phyloP scores from a whole-genome alignment of 2,797 vertebrate genomes.

The Gambusia yucatana region DNA sequence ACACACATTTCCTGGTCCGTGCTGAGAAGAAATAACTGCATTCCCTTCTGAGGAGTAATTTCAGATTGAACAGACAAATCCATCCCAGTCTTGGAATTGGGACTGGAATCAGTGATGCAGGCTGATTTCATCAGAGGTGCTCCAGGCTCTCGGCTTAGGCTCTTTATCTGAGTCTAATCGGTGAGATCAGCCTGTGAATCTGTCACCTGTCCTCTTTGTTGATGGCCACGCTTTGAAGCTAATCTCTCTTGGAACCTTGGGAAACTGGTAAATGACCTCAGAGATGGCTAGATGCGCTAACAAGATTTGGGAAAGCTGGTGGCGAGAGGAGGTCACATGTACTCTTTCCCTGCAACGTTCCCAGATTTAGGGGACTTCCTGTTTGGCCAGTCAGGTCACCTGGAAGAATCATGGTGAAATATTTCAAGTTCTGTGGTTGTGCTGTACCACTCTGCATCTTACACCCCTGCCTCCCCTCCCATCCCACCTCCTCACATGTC shows the following conservation, averaged over 20 bases:
- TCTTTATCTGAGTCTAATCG: conserved; percentile 82
- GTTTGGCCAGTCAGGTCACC: conserved; percentile 56
- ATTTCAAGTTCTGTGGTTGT: conserved; percentile 22
- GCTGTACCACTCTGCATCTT: conserved; percentile 29
- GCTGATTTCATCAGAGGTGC: conserved; percentile 73
- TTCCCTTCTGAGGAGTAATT: conserved; percentile 30
- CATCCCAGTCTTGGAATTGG: conserved; percentile 35
- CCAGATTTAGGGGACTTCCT: conserved; percentile 73
- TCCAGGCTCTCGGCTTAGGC: conserved; percentile 63
- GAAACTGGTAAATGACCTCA: conserved; percentile 75
- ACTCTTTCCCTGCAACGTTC: conserved; percentile 71
- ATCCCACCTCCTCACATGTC: conserved; percentile 13
- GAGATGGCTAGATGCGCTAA: conserved; percentile 78
- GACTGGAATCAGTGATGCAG: conserved; percentile 65
- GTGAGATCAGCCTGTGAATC: conserved; percentile 84
- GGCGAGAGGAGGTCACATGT: conserved; percentile 83
- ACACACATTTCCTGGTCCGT: background rate
- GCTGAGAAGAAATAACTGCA: conserved; percentile 32
- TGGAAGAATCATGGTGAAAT: conserved; percentile 53
- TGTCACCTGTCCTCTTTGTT: conserved; percentile 77
- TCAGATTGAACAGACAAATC: conserved; percentile 37
- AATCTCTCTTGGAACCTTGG: conserved; percentile 78
- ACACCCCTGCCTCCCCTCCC: conserved; percentile 1
- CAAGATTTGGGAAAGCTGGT: conserved; percentile 83
- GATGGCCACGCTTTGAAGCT: conserved; percentile 66